Evolutionary conservation across 2,888 invertebrate genomes (phyloP).

Genomic region (Eilema depressum): DNA sequence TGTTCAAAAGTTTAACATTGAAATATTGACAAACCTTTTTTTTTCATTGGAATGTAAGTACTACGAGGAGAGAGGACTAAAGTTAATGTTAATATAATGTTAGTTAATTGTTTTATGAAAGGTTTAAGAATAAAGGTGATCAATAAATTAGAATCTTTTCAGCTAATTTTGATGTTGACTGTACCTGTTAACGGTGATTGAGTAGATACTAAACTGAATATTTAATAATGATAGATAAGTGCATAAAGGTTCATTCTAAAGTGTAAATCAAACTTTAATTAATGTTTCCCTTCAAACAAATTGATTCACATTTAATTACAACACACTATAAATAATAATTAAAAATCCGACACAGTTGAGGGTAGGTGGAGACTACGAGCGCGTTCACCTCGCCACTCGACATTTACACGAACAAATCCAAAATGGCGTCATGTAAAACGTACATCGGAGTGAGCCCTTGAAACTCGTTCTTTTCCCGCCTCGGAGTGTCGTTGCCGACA

Average conservation of each 20-base stretch:
- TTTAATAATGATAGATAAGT: neutral
- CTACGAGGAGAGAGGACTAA: too few relatives aligned
- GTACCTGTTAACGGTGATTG: too few relatives aligned
- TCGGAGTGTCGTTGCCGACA: slow-evolving; percentile 85
- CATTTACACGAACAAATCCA: slow-evolving; percentile 76
- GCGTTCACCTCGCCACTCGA: slow-evolving; percentile 61
- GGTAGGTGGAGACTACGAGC: slow-evolving; percentile 31
- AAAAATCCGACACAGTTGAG: slow-evolving; percentile 41
- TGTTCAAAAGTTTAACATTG: too few relatives aligned
- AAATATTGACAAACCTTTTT: too few relatives aligned
- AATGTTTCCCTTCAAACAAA: slow-evolving; percentile 20
- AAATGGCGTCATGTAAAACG: slow-evolving; percentile 84
- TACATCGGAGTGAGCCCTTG: slow-evolving; percentile 78
- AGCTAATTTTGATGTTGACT: neutral
- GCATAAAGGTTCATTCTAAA: neutral
- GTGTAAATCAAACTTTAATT: neutral
- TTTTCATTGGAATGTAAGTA: too few relatives aligned
- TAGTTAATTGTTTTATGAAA: neutral
- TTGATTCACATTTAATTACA: slow-evolving; percentile 36
- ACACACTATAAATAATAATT: slow-evolving; percentile 45
- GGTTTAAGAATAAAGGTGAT: neutral
- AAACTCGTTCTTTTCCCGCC: slow-evolving; percentile 86
- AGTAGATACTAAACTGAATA: neutral
- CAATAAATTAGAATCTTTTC: neutral
- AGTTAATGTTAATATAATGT: too few relatives aligned